Conservation (phyloP, 1,140 invertebrate genomes). For the Scaptomyza pallida region DNA sequence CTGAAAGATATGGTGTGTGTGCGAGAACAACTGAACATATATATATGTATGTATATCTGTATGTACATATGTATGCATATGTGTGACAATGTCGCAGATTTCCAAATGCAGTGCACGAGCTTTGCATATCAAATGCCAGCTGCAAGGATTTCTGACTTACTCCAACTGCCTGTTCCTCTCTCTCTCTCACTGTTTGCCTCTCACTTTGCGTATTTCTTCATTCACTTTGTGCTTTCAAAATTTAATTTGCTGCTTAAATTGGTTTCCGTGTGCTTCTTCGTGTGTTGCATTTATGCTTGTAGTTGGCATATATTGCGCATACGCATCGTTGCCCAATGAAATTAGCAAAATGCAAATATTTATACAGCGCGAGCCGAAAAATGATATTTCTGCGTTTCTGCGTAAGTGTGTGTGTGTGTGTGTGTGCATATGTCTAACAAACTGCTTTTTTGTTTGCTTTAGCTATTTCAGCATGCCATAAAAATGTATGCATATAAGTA, state of each 20-base stretch:
- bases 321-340: constrained; percentile 46
- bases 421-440: constrained; percentile 6
- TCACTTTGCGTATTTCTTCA: background rate
- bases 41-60: background rate
- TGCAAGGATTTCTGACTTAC: constrained; percentile 30
- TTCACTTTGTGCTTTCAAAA: constrained; percentile 51
- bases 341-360: constrained; percentile 72
- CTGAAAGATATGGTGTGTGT: background rate
- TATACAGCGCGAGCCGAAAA: constrained; percentile 42
- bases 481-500: constrained; percentile 22
- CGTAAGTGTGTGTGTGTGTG: too few species aligned
- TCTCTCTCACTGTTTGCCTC: too few species aligned
- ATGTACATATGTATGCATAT: background rate
- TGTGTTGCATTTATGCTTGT: constrained; percentile 11
- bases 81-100: constrained; percentile 69
- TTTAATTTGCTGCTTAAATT: constrained; percentile 37
- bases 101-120: constrained; percentile 49
- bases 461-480: constrained; percentile 4
- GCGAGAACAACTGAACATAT: constrained; percentile 17
- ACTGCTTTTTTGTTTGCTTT: constrained; percentile 24
- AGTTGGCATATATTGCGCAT: constrained; percentile 35
- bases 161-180: background rate
- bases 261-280: constrained; percentile 3
- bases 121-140: constrained; percentile 50
- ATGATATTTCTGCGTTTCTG: constrained; percentile 54